Evolutionary conservation across 2,113 vertebrate species (phyloP), one percentile per base, ranked within the genome.

Genomic region (Hypocryptadius cinnamomeus): DNA sequence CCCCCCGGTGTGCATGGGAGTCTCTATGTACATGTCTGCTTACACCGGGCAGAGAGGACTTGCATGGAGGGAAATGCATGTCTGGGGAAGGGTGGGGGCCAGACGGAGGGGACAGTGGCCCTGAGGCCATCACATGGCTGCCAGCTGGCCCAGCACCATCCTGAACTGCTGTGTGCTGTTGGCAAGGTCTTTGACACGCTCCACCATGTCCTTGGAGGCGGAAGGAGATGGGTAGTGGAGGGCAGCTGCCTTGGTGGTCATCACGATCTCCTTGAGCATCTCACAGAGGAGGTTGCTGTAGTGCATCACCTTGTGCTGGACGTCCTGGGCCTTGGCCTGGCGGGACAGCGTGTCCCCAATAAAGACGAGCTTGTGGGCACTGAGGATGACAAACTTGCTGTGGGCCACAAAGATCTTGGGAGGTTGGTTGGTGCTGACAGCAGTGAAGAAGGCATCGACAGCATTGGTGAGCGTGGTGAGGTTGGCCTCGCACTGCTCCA

Each of bases 381-480:
- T 99, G 88, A 99, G 98, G 96, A 99, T 99, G 97, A 99, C 98
- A 0, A 99, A 99, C 92, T 99, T 99, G 98, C 99, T 99, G 97
- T 99, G 99, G 1, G 99, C 99, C 94, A 99, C 99, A 0, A 99
- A 99, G 95, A 99, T 99, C 97, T 99, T 99, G 70, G 99, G 99
- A 1, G 99, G 99, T 92, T 99, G 99, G 97, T 99, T 99, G 97
- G 98, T 98, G 97, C 97, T 98, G 95, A 99, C 97, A 0, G 99
- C 98, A 0, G 98, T 98, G 96, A 98, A 99, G 97, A 99, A 99
- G 96, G 99, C 99, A 5, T 99, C 99, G 0, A 99, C 98, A 2
- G 99, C 99, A 0, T 99, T 99, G 95, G 98, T 99, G 72, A 99
- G 97, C 0, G 99, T 99, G 90, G 98, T 99, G 94, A 99, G 98